Percentiles rank a stretch among this genome's conserved stretches.
Conservation (phyloP, 2,888 invertebrate genomes). For the Drepana falcataria region DNA sequence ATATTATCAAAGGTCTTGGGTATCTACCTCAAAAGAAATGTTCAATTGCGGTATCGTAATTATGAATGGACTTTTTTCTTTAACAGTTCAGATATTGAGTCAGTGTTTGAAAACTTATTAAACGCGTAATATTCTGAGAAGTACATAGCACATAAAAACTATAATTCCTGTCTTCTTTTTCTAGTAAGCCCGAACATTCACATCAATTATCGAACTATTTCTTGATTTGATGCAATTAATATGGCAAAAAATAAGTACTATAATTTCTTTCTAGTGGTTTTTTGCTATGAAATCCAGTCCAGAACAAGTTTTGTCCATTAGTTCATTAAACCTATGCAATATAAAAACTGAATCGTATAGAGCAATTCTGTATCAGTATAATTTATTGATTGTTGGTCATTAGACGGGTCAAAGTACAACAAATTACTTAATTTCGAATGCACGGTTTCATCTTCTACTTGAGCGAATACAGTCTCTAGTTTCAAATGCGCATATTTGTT, state of each 20-base stretch:
- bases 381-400: conserved; percentile 21
- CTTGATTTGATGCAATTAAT: background rate
- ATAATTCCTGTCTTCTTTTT: no score
- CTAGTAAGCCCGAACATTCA: background rate
- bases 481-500: no score
- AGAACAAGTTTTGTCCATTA: conserved; percentile 7
- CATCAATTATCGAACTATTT: background rate
- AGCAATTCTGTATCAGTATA: conserved; percentile 11
- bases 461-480: no score
- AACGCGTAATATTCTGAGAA: no score
- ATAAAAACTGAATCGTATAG: conserved; percentile 15
- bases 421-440: conserved; percentile 5
- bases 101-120: no score
- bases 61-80: no score
- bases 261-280: conserved; percentile 1
- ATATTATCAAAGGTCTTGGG: no score
- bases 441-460: background rate
- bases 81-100: no score
- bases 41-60: no score
- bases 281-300: background rate
- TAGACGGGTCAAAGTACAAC: conserved; percentile 14
- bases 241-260: background rate
- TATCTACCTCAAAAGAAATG: no score
- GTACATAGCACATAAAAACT: no score
- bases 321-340: conserved; percentile 21